Percentiles rank a stretch among this genome's conserved stretches.
Conservation (phyloP, 2,113 vertebrate genomes). For the Saccopteryx bilineata region DNA sequence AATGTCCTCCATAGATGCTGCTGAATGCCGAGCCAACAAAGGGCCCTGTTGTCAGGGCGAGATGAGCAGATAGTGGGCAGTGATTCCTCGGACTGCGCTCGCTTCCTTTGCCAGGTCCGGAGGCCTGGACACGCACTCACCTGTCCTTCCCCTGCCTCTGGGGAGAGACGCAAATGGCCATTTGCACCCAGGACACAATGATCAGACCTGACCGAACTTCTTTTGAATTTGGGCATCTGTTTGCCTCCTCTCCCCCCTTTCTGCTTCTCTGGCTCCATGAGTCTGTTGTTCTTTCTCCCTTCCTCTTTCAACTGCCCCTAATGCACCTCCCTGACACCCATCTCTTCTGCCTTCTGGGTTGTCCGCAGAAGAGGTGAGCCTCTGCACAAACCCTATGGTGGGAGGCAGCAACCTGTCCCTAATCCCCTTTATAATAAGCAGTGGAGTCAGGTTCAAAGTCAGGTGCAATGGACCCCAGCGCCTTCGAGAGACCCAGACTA, state of each 20-base stretch:
- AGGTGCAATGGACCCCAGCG: background rate
- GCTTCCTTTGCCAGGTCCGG: background rate
- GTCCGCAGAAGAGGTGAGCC: background rate
- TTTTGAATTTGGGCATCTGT: background rate
- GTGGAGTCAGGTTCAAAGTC: background rate
- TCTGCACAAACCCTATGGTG: background rate
- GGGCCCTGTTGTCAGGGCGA: background rate
- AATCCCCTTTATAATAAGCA: background rate
- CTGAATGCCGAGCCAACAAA: constrained; percentile 19
- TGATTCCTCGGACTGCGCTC: rapidly evolving
- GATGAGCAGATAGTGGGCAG: background rate
- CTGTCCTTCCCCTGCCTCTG: background rate
- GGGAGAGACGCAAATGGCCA: background rate
- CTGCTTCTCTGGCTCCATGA: background rate
- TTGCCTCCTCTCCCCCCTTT: rapidly evolving
- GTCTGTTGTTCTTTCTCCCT: background rate
- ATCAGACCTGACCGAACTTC: background rate
- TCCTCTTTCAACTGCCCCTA: background rate
- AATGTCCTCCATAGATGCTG: background rate
- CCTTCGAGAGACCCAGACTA: background rate
- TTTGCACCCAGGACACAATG: background rate
- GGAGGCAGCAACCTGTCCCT: background rate
- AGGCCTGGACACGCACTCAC: background rate
- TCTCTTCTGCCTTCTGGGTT: background rate
- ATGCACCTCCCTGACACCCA: rapidly evolving